Base-by-base conservation (phyloP, 2,888 invertebrate genomes). In the Synanthedon formicaeformis region DNA sequence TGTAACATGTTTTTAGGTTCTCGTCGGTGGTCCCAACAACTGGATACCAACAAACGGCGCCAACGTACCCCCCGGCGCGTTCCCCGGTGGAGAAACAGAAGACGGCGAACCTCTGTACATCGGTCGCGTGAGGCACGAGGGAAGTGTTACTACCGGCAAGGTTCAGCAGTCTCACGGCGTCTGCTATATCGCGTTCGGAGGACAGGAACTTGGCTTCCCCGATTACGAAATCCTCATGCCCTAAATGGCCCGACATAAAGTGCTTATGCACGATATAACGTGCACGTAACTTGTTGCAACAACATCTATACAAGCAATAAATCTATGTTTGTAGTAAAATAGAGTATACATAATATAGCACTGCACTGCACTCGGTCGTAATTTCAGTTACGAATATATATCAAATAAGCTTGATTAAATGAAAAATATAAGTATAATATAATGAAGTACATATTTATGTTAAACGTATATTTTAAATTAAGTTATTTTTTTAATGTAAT, bases 111-210 rank as follows among this genome's bases (percentile, higher is more conserved):
- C 94, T 0, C 87, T 96, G 2, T 95, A 89, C 77, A 83, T 95
- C 41, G 96, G 95, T 13, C 91, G 95, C 58, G 93, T 92, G 0
- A 85, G 89, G 45, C 94, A 95, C 67, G 94, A 95, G 62, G 94
- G 92, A 55, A 90, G 92, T 55, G 59, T 94, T 50, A 94, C 94
- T 23, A 89, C 92, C 27, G 95, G 96, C 67, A 96, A 96, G 82
- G 92, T 96, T 2, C 96, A 96, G 65, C 92, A 92, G 41, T 94
- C 94, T 8, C 95, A 95, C 69, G 92, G 90, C 27, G 92, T 92
- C 53, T 92, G 93, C 73, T 96, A 96, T 89, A 94, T 96, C 78
- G 91, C 96, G 12, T 96, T 91, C 71, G 94, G 86, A 1, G 95
- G 96, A 49, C 89, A 92, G 65, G 96, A 96, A 73, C 75, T 95